Conservation (phyloP, 2,888 invertebrate species). For the Limnephilus auricula region DNA sequence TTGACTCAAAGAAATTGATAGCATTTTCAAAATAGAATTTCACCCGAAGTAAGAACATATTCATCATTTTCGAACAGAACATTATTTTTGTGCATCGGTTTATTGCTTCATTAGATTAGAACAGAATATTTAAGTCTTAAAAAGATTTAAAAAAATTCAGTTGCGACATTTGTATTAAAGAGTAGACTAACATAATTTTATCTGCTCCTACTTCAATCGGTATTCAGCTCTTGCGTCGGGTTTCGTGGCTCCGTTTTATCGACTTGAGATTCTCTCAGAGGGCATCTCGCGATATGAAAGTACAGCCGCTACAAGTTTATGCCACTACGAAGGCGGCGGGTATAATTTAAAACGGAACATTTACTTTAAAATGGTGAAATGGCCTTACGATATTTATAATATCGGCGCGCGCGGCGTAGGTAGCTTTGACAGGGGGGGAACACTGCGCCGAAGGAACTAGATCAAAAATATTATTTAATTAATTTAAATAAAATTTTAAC, state of each 20-base stretch:
- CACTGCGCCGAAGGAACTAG: slow-evolving; percentile 58
- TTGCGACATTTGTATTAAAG: too few species aligned
- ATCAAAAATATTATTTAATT: slow-evolving; percentile 12
- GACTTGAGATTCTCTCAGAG: slow-evolving; percentile 13
- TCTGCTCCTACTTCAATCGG: background rate
- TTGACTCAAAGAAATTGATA: too few species aligned
- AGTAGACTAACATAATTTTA: background rate
- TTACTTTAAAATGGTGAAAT: slow-evolving; percentile 64
- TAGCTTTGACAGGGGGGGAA: slow-evolving; percentile 50
- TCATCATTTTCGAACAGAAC: too few species aligned
- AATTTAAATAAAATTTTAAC: too few species aligned
- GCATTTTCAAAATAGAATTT: too few species aligned
- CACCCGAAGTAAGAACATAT: too few species aligned
- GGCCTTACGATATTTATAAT: slow-evolving; percentile 61
- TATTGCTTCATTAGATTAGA: too few species aligned
- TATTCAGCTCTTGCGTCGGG: slow-evolving; percentile 26
- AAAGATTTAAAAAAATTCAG: too few species aligned
- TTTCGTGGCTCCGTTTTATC: slow-evolving; percentile 19
- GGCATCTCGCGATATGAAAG: slow-evolving; percentile 58
- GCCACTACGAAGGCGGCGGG: slow-evolving; percentile 57
- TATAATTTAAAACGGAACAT: slow-evolving; percentile 64
- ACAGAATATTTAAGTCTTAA: too few species aligned
- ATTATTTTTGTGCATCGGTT: too few species aligned
- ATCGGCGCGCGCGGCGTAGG: slow-evolving; percentile 60
- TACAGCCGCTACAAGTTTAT: slow-evolving; percentile 52